Conservation (phyloP, 2,888 invertebrate species). For the Trachelus stipa region DNA sequence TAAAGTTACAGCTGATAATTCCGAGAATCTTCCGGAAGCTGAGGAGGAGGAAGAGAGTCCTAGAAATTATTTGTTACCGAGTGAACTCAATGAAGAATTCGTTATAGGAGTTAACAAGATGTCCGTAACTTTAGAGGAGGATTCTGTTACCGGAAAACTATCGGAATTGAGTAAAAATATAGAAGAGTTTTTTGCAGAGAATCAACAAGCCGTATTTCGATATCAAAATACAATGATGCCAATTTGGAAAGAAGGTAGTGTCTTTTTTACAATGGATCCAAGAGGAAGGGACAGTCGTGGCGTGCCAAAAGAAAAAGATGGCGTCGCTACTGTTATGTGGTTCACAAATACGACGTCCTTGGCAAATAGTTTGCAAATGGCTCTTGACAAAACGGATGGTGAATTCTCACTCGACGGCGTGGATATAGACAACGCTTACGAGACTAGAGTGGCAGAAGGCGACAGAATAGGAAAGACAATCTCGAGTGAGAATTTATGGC, state of each 20-base stretch:
- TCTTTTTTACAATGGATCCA: constrained; percentile 57
- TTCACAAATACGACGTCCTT: constrained; percentile 43
- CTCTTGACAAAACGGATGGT: constrained; percentile 23
- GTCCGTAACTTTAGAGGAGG: constrained; percentile 65
- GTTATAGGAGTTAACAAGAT: constrained; percentile 66
- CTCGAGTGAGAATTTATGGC: constrained; percentile 44
- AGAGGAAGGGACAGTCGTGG: constrained; percentile 46
- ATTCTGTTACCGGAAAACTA: constrained; percentile 67
- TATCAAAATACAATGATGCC: constrained; percentile 62
- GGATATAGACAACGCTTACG: constrained; percentile 45
- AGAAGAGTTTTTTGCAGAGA: constrained; percentile 71
- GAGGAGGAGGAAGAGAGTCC: constrained; percentile 69
- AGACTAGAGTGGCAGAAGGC: constrained; percentile 42
- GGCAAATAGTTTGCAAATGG: constrained; percentile 30
- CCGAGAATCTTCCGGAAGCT: constrained; percentile 69
- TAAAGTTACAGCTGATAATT: constrained; percentile 65
- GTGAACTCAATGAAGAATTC: constrained; percentile 63
- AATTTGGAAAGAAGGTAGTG: constrained; percentile 53
- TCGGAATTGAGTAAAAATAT: constrained; percentile 62
- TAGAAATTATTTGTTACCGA: constrained; percentile 67
- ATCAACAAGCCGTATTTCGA: constrained; percentile 71
- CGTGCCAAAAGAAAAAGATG: constrained; percentile 42
- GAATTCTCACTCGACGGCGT: constrained; percentile 49
- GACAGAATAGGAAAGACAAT: constrained; percentile 29
- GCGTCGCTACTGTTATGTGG: constrained; percentile 55